Conservation (phyloP, 2,888 invertebrate genomes). For the Belgica antarctica region DNA sequence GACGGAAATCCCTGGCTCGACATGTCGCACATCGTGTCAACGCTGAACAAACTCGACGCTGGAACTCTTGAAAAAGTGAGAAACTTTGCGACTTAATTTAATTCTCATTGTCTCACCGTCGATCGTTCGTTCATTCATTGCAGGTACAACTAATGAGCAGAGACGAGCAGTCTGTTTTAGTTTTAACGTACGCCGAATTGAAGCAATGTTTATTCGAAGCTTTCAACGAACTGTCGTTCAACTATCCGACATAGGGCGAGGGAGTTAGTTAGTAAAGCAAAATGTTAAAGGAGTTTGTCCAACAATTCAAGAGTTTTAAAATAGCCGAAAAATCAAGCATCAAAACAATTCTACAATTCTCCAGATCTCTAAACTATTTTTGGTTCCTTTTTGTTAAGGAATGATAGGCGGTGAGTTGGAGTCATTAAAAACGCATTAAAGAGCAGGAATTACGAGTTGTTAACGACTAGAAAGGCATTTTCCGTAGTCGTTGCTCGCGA, state of each 20-base stretch:
- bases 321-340: background rate
- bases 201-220: conserved; percentile 93
- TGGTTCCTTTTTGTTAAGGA: too few species aligned
- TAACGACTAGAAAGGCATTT: too few species aligned
- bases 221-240: conserved; percentile 71
- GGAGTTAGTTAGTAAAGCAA: background rate
- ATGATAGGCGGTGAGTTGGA: too few species aligned
- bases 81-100: conserved; percentile 7
- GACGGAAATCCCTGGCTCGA: conserved; percentile 96
- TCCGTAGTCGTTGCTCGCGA: too few species aligned
- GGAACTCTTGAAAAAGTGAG: conserved; percentile 75
- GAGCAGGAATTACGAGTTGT: too few species aligned
- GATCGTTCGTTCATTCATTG: conserved; percentile 47
- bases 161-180: conserved; percentile 93
- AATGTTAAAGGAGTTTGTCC: background rate
- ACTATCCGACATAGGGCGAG: conserved; percentile 30
- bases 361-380: too few species aligned
- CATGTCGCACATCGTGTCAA: conserved; percentile 90
- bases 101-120: background rate
- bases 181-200: conserved; percentile 92
- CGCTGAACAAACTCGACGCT: conserved; percentile 88
- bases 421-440: too few species aligned
- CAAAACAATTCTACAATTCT: background rate
- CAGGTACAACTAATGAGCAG: conserved; percentile 93
- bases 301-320: too few species aligned